phyloP scores from a whole-genome alignment of 2,888 invertebrate species.

The Pyrochroa serraticornis region DNA sequence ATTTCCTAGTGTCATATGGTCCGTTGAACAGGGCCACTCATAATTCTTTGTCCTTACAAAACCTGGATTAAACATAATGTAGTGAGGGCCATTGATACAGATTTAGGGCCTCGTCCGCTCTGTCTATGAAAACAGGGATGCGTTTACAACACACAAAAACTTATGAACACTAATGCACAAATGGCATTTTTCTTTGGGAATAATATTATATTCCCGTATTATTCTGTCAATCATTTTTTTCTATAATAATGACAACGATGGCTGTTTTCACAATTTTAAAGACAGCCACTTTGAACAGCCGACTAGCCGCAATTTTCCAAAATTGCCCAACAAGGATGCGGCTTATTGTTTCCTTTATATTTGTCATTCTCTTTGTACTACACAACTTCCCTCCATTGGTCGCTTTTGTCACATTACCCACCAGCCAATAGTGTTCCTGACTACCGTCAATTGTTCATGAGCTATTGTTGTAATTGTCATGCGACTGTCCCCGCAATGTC shows the following conservation, averaged over 20 bases:
- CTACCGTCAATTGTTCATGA: slow-evolving; percentile 48
- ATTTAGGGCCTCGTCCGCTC: slow-evolving; percentile 47
- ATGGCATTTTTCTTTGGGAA: slow-evolving; percentile 46
- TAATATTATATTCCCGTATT: slow-evolving; percentile 50
- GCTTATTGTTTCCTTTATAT: slow-evolving; percentile 25
- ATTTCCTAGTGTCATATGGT: slow-evolving; percentile 52
- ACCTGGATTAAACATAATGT: slow-evolving; percentile 50
- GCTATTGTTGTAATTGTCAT: slow-evolving; percentile 54
- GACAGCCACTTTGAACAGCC: neutral
- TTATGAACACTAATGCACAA: slow-evolving; percentile 35
- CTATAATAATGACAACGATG: slow-evolving; percentile 28
- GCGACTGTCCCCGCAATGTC: slow-evolving; percentile 30
- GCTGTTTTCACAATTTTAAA: slow-evolving; percentile 7
- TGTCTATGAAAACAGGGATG: slow-evolving; percentile 50
- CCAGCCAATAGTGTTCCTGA: slow-evolving; percentile 45
- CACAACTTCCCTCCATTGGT: slow-evolving; percentile 47
- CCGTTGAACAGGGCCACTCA: slow-evolving; percentile 52
- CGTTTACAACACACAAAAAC: slow-evolving; percentile 33
- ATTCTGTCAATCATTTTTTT: slow-evolving; percentile 53
- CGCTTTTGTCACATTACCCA: slow-evolving; percentile 50
- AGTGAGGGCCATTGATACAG: slow-evolving; percentile 51
- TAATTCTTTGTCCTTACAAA: slow-evolving; percentile 51
- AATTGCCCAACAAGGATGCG: neutral
- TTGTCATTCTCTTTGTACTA: slow-evolving; percentile 39
- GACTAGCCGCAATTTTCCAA: neutral